Conservation (phyloP, 2,797 vertebrate genomes). For the Oophaga sylvatica region DNA sequence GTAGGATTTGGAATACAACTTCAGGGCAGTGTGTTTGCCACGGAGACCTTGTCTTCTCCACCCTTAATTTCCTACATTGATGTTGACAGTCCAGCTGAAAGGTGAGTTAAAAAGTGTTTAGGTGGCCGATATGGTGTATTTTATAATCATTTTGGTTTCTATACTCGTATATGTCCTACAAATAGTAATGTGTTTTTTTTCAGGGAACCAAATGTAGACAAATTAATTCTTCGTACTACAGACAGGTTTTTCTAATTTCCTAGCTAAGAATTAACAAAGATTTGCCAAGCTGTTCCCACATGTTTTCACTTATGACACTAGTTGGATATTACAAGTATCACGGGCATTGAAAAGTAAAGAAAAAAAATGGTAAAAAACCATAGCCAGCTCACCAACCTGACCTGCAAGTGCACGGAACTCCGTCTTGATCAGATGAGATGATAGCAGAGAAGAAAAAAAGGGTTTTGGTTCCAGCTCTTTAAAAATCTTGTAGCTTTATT, state of each 20-base stretch:
- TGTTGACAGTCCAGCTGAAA: slow-evolving; percentile 94
- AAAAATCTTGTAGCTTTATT: too few species aligned
- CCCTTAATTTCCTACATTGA: slow-evolving; percentile 97
- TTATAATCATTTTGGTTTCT: neutral
- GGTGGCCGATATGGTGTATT: neutral
- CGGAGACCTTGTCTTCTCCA: slow-evolving; percentile 93
- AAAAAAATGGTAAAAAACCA: too few species aligned
- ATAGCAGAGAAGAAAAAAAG: too few species aligned
- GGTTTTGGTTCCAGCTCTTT: too few species aligned
- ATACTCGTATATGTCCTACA: neutral
- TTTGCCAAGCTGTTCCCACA: neutral
- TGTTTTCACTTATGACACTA: neutral
- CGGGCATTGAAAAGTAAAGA: too few species aligned
- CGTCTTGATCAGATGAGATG: too few species aligned
- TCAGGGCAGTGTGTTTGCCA: slow-evolving; percentile 96
- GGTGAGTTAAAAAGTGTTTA: slow-evolving; percentile 74
- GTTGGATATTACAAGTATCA: neutral
- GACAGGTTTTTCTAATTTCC: neutral
- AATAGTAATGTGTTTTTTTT: neutral
- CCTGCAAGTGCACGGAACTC: too few species aligned
- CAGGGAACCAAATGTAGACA: neutral
- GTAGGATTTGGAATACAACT: slow-evolving; percentile 96
- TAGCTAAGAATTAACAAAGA: neutral
- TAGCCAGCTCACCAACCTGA: too few species aligned
- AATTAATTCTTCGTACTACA: neutral